Evolutionary conservation across 37 sponge, comb jelly and placozoan genomes (phyloP), one percentile per base, ranked within the genome.

Genomic region (Halichondria panicea): DNA sequence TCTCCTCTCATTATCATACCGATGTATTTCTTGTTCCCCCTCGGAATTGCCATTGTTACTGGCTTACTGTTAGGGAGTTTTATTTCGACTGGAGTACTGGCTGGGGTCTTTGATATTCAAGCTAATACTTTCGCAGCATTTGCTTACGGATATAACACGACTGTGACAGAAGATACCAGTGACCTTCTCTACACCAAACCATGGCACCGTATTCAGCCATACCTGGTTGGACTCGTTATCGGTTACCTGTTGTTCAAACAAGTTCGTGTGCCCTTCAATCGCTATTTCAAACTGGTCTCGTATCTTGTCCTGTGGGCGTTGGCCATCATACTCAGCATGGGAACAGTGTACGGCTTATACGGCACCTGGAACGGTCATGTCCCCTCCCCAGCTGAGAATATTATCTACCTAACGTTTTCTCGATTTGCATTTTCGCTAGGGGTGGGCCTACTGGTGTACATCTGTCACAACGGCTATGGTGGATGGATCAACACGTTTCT

Each of bases 401-500:
- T 94, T 21, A 35, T 56, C 34, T 95, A 95, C 71, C 33, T 76
- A 40, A 83, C 67, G 43, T 77, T 85, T 41, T 43, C 64, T 44
- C 77, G 92, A n/a, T 52, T 78, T 57, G 66, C 67, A 15, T 96
- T 91, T 91, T 71, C 78, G 0, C n/a, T 89, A 42, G 79, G 77
- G 22, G 24, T 96, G 52, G 85, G 81, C 43, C n/a, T 84, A 31
- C 11, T 93, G 4, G 79, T 88, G 18, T 87, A 74, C 55, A 75
- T 63, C 45, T 96, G 97, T 56, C 89, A 90, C 78, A 67, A 84
- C 77, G 89, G 88, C 0, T 85, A 87, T 81, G 97, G 91, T 37
- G 80, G 97, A 30, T 42, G 32, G 37, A 74, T 55, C 58, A 87
- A 92, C 48, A 60, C 40, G 1, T 73, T 96, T 59, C 81, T 96